Conservation (phyloP, 2,797 vertebrate species). For the Takifugu ocellatus region DNA sequence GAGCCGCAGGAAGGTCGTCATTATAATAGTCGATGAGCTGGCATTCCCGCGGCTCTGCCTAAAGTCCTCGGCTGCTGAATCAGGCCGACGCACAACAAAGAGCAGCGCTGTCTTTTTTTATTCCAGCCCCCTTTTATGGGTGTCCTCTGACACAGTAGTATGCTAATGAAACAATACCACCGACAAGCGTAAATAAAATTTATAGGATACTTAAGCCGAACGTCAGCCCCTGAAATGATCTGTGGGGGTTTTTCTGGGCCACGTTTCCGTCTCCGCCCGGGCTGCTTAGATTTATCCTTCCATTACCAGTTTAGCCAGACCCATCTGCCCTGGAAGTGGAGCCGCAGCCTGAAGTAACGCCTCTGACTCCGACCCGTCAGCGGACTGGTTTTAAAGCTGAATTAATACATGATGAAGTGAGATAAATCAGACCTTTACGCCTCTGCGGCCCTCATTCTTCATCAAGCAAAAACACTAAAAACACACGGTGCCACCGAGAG, state of each 20-base stretch:
- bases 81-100: slow-evolving; percentile 73
- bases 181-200: background rate
- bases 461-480: no score
- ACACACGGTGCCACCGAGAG: no score
- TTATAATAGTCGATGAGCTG: slow-evolving; percentile 81
- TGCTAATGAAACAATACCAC: background rate
- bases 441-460: no score
- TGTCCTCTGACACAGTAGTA: background rate
- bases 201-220: background rate
- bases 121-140: slow-evolving; percentile 1
- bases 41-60: slow-evolving; percentile 70
- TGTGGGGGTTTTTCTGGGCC: background rate
- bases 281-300: background rate
- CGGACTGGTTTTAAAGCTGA: no score
- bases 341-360: no score
- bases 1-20: slow-evolving; percentile 53
- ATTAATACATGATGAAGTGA: no score
- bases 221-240: background rate
- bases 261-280: background rate
- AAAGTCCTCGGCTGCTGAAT: slow-evolving; percentile 78
- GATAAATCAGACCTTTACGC: no score
- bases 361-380: no score
- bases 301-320: background rate
- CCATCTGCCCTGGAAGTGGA: background rate
- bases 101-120: slow-evolving; percentile 36